These are phyloP conservation scores for Drosophila macrothrix DNA, from an alignment of 2,888 invertebrate species.

Conservation along the genomic window DNA sequence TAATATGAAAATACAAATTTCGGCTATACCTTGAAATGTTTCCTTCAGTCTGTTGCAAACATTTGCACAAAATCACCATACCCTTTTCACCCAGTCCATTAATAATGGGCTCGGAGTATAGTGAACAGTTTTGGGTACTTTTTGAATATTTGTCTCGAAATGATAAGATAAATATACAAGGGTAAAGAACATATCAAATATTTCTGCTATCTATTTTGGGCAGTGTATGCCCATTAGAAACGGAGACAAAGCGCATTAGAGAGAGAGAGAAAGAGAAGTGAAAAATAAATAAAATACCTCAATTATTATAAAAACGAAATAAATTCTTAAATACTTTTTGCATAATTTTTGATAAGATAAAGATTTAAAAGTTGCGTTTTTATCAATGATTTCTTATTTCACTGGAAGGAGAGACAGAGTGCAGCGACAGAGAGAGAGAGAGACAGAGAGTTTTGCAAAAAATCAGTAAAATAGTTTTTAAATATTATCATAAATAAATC, in stretches of 20 bases:
- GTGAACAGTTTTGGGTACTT: neutral
- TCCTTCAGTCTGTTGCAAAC: too few relatives aligned
- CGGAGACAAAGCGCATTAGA: neutral
- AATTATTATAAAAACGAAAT: too few relatives aligned
- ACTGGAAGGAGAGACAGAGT: neutral
- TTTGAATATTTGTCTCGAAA: neutral
- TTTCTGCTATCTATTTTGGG: neutral
- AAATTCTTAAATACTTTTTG: too few relatives aligned
- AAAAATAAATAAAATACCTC: too few relatives aligned
- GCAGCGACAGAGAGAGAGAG: neutral
- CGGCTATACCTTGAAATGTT: too few relatives aligned
- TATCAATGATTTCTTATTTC: conserved; percentile 30
- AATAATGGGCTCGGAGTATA: neutral
- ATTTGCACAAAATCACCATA: too few relatives aligned
- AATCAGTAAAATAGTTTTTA: neutral
- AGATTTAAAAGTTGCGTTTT: conserved; percentile 20
- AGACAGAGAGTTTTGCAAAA: neutral
- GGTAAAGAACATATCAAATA: neutral
- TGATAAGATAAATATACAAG: neutral
- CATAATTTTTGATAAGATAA: neutral
- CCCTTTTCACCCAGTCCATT: neutral
- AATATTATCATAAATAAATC: neutral
- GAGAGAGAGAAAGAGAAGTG: conserved; percentile 4
- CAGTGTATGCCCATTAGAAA: neutral
- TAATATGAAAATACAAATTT: too few relatives aligned